Base-by-base conservation (phyloP, 2,888 invertebrate genomes). In the Scrobipalpa atriplicella region DNA sequence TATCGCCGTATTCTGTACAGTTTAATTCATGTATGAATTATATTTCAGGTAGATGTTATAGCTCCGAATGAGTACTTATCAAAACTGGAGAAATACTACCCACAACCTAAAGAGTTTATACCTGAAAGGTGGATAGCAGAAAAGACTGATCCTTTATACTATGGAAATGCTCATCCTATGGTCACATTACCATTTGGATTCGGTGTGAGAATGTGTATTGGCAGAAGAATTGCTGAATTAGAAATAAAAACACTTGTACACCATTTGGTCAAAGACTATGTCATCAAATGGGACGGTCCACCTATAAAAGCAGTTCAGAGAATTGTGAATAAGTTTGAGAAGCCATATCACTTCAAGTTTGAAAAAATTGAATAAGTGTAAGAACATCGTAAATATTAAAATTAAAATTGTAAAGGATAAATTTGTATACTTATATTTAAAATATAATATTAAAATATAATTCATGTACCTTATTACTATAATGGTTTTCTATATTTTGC, bases 401-500 rank as follows among this genome's bases (percentile, higher is more conserved):
- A 41, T 7, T 19, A 19, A 18, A 8, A 61, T 61, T 41, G n/a
- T 41, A 3, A 41, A 13, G n/a, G n/a, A n/a, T n/a, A 47, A n/a
- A 21, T 1, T 13, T 19, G 13, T 21, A 21, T 43, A 41, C 16
- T 7, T 62, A 39, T 11, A 38, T 11, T 56, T 29, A 56, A 13
- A 5, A 54, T 6, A n/a, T n/a, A n/a, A 54, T 16, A 47, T 16
- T 19, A 6, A 54, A 19, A 19, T 29, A 11, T 29, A 21, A 58
- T 36, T 36, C 1, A 16, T 58, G n/a, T 38, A 29, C 8, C 38
- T 29, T 70, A 67, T 64, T 73, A 65, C 74, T 77, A 79, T 77
- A 82, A 78, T 47, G 87, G 86, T 87, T 99, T 99, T 72, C 94
- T 93, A 85, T 97, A 99, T 94, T 99, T 99, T 61, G 96, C 97